These are phyloP conservation scores for Cydia pomonella DNA, from an alignment of 1,140 invertebrate species.

Conservation along the genomic window DNA sequence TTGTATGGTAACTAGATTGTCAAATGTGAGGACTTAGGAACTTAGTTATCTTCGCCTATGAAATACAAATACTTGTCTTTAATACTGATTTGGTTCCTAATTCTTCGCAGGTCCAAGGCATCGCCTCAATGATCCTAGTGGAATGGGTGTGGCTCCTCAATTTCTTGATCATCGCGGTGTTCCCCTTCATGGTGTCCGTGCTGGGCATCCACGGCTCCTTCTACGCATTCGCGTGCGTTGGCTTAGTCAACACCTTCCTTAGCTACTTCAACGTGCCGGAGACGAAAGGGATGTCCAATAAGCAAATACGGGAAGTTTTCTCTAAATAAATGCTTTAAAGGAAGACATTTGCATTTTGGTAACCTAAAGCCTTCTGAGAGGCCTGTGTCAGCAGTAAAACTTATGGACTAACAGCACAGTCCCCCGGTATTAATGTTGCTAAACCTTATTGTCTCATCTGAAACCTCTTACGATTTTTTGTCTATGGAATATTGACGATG, in stretches of 20 bases:
- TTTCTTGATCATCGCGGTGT: conserved; percentile 62
- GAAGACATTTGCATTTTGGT: background rate
- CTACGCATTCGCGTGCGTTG: conserved; percentile 59
- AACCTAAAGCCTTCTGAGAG: background rate
- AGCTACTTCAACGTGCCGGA: conserved; percentile 85
- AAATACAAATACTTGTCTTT: background rate
- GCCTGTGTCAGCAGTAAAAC: no score
- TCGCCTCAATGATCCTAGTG: conserved; percentile 63
- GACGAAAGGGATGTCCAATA: conserved; percentile 86
- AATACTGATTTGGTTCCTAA: conserved; percentile 13
- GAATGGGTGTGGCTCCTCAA: conserved; percentile 70
- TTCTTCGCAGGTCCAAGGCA: conserved; percentile 60
- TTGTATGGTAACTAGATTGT: no score
- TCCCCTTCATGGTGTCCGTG: conserved; percentile 54
- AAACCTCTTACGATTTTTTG: no score
- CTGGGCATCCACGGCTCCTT: conserved; percentile 62
- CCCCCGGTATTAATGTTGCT: no score
- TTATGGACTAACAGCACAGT: no score
- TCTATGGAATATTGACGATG: no score
- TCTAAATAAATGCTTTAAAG: conserved; percentile 17
- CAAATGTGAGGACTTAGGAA: no score
- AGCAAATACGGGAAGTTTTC: conserved; percentile 83
- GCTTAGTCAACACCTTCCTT: conserved; percentile 79
- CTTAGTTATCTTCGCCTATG: no score
- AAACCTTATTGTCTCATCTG: no score